These are phyloP conservation scores for Apotomis turbidana DNA, from an alignment of 2,888 invertebrate species.

Conservation along the genomic window DNA sequence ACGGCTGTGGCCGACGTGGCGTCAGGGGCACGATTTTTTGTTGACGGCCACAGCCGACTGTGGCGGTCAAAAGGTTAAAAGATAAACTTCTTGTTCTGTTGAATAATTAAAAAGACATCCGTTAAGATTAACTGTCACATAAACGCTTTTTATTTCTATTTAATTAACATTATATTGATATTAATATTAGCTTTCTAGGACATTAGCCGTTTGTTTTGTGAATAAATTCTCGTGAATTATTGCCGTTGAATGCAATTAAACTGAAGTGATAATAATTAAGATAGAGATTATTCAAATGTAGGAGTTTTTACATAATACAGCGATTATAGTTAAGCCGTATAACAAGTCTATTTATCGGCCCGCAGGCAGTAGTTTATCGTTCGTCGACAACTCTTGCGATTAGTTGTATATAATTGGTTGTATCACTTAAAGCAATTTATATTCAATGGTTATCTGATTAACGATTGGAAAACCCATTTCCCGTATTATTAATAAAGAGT, in stretches of 20 bases:
- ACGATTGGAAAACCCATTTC: constrained; percentile 25
- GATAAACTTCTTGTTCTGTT: constrained; percentile 16
- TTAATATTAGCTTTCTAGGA: constrained; percentile 40
- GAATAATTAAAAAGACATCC: constrained; percentile 35
- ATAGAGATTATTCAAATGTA: constrained; percentile 33
- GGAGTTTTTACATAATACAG: constrained; percentile 36
- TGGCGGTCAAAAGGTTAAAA: too few relatives aligned
- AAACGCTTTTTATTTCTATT: constrained; percentile 32
- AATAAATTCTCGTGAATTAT: constrained; percentile 36
- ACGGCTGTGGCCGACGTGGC: too few relatives aligned
- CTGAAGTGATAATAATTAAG: constrained; percentile 31
- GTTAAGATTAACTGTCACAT: constrained; percentile 17
- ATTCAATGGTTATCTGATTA: constrained; percentile 23
- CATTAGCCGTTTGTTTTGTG: constrained; percentile 31
- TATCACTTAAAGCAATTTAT: constrained; percentile 23
- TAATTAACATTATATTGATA: constrained; percentile 36
- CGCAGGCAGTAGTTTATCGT: constrained; percentile 16
- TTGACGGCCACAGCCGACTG: too few relatives aligned
- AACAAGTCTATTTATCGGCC: constrained; percentile 32
- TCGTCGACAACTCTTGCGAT: constrained; percentile 20
- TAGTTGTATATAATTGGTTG: constrained; percentile 27
- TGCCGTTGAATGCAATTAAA: constrained; percentile 31
- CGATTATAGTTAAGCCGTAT: constrained; percentile 32
- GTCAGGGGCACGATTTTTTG: too few relatives aligned
- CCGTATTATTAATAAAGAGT: constrained; percentile 20